Percentiles rank a stretch among this genome's conserved stretches.
These are phyloP conservation scores for Aphodius sticticus DNA, from an alignment of 2,888 invertebrate genomes.

Conservation along the genomic window DNA sequence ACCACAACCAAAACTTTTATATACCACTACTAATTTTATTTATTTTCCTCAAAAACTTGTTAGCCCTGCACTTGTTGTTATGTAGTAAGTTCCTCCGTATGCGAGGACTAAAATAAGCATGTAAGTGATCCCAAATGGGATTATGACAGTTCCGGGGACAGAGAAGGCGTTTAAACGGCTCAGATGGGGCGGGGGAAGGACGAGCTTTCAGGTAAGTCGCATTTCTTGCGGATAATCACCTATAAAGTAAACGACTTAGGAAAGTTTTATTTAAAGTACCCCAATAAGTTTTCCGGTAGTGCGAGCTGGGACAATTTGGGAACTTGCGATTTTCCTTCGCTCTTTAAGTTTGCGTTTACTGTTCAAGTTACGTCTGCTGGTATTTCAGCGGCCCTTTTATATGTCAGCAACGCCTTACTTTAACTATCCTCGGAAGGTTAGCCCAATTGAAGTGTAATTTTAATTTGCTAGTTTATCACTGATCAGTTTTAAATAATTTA, in stretches of 20 bases:
- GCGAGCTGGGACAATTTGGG: not conserved
- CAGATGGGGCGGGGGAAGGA: not conserved
- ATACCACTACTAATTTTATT: too few relatives aligned
- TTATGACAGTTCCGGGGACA: not conserved
- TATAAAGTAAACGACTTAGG: constrained; percentile 34
- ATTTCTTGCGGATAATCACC: constrained; percentile 32
- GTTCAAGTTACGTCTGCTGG: not conserved
- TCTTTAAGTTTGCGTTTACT: not conserved
- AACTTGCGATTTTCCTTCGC: not conserved
- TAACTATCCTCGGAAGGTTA: not conserved
- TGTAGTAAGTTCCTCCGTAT: not conserved
- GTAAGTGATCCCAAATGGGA: not conserved
- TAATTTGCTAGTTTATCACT: too few relatives aligned
- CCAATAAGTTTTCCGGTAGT: not conserved
- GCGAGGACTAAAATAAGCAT: not conserved
- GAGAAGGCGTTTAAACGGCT: not conserved
- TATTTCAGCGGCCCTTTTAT: not conserved
- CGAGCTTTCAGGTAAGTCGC: constrained; percentile 31
- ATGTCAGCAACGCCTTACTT: not conserved
- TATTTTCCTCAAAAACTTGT: too few relatives aligned
- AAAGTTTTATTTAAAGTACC: constrained; percentile 33
- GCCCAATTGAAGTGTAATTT: too few relatives aligned
- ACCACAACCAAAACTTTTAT: too few relatives aligned
- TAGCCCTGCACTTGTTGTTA: not conserved
- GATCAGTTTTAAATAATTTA: too few relatives aligned